Evolutionary conservation across 64 coral and sea anemone species (phyloP), one percentile per base, ranked within the genome.

Genomic region (Anthopleura sola): DNA sequence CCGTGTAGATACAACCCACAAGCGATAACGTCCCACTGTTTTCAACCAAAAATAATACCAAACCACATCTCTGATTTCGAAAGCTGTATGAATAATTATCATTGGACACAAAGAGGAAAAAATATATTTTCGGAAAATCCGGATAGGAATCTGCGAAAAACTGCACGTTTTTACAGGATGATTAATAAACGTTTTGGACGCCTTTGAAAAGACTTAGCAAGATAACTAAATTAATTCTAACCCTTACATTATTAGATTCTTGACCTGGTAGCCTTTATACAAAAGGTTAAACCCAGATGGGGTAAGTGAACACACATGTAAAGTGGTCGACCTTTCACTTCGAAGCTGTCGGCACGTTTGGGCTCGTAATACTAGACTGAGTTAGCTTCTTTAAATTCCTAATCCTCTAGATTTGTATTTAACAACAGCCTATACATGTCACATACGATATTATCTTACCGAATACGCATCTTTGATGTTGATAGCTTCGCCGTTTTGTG

Each of bases 381-480:
- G n/a, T n/a, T n/a, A n/a, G 66, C 66, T 71, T 71, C 66, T 34
- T 71, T 14, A 34, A 32, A 71, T 71, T 71, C 66, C 14, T 71
- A 71, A 71, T 71, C 66, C 11, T 33, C 13, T 71, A 10, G 66
- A 71, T 34, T 48, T 79, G 34, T 79, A 44, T 79, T 79, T 79
- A 29, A 79, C 76, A 79, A n/a, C 34, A 79, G 14, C 5, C 6
- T 44, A 76, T 76, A 34, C 19, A 36, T 36, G 33, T 38, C 74
- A 79, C 11, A 23, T 5, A 26, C 2, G 36, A 48, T 38, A 44
- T 79, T 47, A 26, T 88, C 94, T 90, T 87, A 97, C 94, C 87
- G 91, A 87, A 75, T 98, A 98, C 46, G 95, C 95, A 33, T 98
- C 92, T 28, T 87, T 93, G 47, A 98, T 98, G 85, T 98, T 98